A percentile compares a stretch with the other conserved stretches of the same genome.
These are phyloP conservation scores for Monopis laevigella DNA, from an alignment of 2,888 invertebrate genomes.

Conservation along the genomic window DNA sequence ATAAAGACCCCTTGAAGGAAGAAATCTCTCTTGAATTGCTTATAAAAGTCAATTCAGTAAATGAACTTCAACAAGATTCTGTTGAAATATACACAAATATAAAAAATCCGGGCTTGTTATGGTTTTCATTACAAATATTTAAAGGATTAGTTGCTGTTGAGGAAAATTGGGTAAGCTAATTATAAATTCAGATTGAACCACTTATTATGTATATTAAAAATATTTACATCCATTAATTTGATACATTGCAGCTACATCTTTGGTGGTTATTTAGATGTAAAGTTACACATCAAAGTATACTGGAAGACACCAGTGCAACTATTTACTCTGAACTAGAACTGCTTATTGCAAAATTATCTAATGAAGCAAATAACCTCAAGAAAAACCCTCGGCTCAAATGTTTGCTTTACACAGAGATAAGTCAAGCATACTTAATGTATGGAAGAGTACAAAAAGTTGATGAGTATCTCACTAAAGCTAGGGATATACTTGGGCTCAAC, in stretches of 20 bases:
- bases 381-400: constrained; percentile 40
- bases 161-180: constrained; percentile 39
- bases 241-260: constrained; percentile 34
- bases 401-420: constrained; percentile 57
- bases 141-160: constrained; percentile 35
- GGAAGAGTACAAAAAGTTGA: constrained; percentile 77
- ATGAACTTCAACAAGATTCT: constrained; percentile 64
- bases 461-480: constrained; percentile 72
- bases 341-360: constrained; percentile 49
- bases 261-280: constrained; percentile 83
- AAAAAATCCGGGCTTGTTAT: constrained; percentile 59
- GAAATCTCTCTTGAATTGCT: constrained; percentile 52
- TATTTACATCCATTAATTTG: not conserved
- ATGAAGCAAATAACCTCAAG: constrained; percentile 38
- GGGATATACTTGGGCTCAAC: constrained; percentile 70
- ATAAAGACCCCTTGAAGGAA: constrained; percentile 41
- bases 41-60: constrained; percentile 40
- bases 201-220: not conserved
- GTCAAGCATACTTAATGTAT: constrained; percentile 77
- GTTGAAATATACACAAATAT: constrained; percentile 76
- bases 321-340: constrained; percentile 69
- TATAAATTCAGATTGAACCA: not conserved
- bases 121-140: constrained; percentile 48
- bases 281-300: constrained; percentile 76
- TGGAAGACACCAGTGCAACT: constrained; percentile 80